These are phyloP conservation scores for Melanargia galathea DNA, from an alignment of 2,888 invertebrate genomes.

Conservation along the genomic window DNA sequence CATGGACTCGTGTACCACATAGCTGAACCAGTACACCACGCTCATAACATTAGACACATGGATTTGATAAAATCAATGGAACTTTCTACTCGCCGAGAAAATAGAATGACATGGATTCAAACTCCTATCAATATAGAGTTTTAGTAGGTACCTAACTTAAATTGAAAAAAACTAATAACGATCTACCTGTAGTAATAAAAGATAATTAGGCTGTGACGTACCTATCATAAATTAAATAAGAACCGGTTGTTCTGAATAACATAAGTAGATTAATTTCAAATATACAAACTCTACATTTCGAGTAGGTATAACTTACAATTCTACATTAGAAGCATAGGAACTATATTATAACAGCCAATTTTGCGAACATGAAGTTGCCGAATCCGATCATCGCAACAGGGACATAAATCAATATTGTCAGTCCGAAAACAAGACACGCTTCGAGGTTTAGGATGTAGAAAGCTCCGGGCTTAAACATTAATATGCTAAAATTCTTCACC, in stretches of 20 bases:
- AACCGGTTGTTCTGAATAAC: background rate
- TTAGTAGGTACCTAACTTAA: background rate
- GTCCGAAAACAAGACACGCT: conserved; percentile 47
- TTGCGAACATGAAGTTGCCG: background rate
- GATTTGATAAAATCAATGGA: conserved; percentile 52
- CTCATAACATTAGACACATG: conserved; percentile 45
- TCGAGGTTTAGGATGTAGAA: conserved; percentile 62
- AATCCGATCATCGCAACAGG: background rate
- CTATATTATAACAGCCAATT: background rate
- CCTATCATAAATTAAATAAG: background rate
- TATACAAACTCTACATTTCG: background rate
- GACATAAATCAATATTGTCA: background rate
- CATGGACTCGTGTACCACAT: conserved; percentile 45
- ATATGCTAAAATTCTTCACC: conserved; percentile 74
- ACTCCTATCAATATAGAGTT: background rate
- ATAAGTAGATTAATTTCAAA: background rate
- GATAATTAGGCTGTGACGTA: background rate
- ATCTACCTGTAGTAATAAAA: background rate
- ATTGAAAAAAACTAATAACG: background rate
- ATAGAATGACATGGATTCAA: conserved; percentile 2
- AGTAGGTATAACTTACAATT: background rate
- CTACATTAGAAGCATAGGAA: background rate
- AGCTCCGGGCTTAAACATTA: conserved; percentile 66
- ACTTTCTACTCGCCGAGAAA: conserved; percentile 69
- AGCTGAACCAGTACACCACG: conserved; percentile 51